phyloP scores from a whole-genome alignment of 1,140 invertebrate genomes.

The Reticulitermes speratus region DNA sequence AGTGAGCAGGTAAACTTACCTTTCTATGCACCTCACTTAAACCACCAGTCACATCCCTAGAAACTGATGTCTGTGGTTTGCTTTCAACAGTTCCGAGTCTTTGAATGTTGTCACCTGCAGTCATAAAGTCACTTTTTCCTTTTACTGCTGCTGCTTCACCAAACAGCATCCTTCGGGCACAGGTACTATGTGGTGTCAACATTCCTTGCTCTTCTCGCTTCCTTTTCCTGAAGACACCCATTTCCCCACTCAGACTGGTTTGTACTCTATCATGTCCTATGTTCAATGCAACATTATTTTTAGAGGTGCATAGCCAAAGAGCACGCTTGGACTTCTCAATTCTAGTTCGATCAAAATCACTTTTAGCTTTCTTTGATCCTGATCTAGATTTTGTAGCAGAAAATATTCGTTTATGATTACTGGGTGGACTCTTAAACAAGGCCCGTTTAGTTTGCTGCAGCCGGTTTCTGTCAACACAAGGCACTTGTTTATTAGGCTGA shows the following conservation, averaged over 20 bases:
- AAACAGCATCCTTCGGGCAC: not conserved
- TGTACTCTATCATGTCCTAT: conserved; percentile 39
- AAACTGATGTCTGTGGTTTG: conserved; percentile 44
- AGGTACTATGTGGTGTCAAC: not conserved
- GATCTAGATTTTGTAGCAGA: conserved; percentile 62
- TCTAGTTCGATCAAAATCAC: conserved; percentile 43
- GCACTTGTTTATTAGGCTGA: not conserved
- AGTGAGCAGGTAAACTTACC: conserved; percentile 45
- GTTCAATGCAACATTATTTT: conserved; percentile 20
- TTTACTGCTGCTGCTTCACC: not conserved
- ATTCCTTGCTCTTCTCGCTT: not conserved
- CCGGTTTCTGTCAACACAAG: not conserved
- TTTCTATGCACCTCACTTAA: conserved; percentile 63
- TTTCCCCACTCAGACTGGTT: not conserved
- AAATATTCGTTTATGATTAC: not conserved
- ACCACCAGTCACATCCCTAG: conserved; percentile 49
- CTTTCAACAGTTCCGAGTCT: conserved; percentile 46
- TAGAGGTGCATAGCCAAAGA: conserved; percentile 49
- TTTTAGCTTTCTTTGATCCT: conserved; percentile 41
- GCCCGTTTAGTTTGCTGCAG: not conserved
- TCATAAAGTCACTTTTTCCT: not conserved
- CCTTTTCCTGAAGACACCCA: not conserved
- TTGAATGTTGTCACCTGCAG: not conserved
- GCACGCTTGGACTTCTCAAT: conserved; percentile 57
- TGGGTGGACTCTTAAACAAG: conserved; percentile 7